Evolutionary conservation across 2,797 vertebrate genomes (phyloP), one percentile per base, ranked within the genome.

Genomic region (Clamator glandarius): DNA sequence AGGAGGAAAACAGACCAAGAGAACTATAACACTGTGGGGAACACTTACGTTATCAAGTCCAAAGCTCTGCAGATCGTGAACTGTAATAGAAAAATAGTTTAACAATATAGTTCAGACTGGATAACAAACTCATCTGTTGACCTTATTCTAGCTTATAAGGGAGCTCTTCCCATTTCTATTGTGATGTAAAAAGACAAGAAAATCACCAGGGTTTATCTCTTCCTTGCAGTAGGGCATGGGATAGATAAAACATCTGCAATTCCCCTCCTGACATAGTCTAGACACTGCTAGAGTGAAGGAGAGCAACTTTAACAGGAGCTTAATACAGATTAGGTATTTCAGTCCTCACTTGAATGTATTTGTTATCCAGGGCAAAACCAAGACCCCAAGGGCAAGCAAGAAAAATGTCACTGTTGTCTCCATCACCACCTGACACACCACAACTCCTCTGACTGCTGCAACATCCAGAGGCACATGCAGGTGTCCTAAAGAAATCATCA

Each of bases 41-140:
- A 68, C 92, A 98, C 99, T 97, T 97, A 99, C 99, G 18, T 99
- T 99, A 97, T 99, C 99, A 25, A 99, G 98, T 94, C 99, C 99
- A 12, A 99, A 99, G 96, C 99, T 99, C 98, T 99, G 99, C 79
- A 99, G 97, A 97, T 99, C 99, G 4, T 99, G 99, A 95, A 99
- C 99, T 99, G 98, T 69, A 96, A 98, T 6, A 96, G 85, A 97
- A 93, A 87, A 96, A 93, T 3, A 92, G 50, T 85, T 94, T 77
- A 86, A 81, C 55, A 82, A 46, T 51, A 48, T 62, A 81, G 46
- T 25, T 72, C 70, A 89, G 52, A 55, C 8, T 91, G 48, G 15
- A 19, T 17, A 87, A 63, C 21, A 64, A 66, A 26, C 17, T 7
- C 16, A 50, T 46, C 16, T 70, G 31, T 64, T 61, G 59, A 82